Base-by-base conservation (phyloP, 1,140 invertebrate species). In the Aculops lycopersici region DNA sequence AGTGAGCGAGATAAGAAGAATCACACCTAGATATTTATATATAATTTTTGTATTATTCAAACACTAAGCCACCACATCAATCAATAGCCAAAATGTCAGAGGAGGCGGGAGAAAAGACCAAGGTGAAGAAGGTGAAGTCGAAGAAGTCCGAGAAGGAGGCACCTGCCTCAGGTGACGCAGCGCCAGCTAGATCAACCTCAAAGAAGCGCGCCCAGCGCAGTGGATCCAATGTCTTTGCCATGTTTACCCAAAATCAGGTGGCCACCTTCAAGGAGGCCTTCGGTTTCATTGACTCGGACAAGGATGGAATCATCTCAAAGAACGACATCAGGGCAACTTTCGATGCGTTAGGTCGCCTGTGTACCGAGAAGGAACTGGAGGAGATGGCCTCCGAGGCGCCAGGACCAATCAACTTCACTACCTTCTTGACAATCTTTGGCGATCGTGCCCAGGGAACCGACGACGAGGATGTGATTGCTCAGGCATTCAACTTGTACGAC, bases 181-280 rank as follows among this genome's bases (percentile, higher is more conserved):
- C 62, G 65, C 50, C 50, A 43, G 52, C 44, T 17, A 47, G 45
- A 38, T 19, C 44, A 21, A 44, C 61, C 58, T 48, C 46, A 42
- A 62, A 63, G 46, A 65, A 70, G 62, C 73, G 71, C 43, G 59
- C 54, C 17, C 79, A 79, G 64, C 67, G 77, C 50, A 70, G 71
- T 53, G 78, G 78, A 47, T 80, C 75, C 59, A 83, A 77, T 65
- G 78, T 86, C 52, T 86, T 88, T 66, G 80, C 78, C 52, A 78
- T 80, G 71, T 88, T 88, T 68, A 72, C 73, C 43, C 77, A 84
- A 62, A 72, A 72, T 63, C 79, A 88, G 65, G 74, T 88, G 50
- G 76, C 78, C 48, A 79, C 84, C 60, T 88, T 86, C 66, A 88
- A 86, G 62, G 80, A 88, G 77, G 80, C 79, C 54, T 94, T 95